These are phyloP conservation scores for Meleagris gallopavo DNA, from an alignment of 2,113 vertebrate genomes.

Conservation along the genomic window DNA sequence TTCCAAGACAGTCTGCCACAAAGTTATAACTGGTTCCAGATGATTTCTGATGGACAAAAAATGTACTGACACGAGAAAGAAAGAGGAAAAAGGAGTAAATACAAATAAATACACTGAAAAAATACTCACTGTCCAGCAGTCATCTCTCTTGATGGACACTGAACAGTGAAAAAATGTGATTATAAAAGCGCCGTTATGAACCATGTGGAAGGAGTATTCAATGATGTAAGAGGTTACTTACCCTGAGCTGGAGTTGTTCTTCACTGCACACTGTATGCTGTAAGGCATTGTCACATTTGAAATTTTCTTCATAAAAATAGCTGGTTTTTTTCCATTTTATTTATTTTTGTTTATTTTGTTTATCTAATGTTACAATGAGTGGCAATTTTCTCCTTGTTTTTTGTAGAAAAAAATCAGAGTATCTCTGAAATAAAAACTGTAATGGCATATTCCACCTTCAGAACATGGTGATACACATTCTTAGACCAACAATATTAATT, in stretches of 20 bases:
- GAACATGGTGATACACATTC: background rate
- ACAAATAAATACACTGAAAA: background rate
- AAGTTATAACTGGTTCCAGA: slow-evolving; percentile 59
- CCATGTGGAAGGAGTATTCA: background rate
- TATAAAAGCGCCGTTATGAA: background rate
- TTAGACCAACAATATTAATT: background rate
- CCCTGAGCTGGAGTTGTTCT: background rate
- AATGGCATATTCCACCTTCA: background rate
- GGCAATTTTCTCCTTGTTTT: background rate
- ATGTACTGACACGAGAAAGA: background rate
- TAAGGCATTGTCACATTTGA: background rate
- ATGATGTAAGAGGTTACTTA: background rate
- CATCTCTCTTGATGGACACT: background rate
- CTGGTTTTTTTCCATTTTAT: background rate
- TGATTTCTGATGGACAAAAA: slow-evolving; percentile 17
- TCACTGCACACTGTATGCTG: background rate
- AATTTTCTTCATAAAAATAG: background rate
- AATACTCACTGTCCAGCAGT: background rate
- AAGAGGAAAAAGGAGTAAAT: background rate
- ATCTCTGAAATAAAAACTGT: background rate
- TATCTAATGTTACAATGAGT: background rate
- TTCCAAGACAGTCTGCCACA: slow-evolving; percentile 32
- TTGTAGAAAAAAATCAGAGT: background rate
- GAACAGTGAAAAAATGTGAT: background rate
- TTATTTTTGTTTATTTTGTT: background rate